Percentiles rank a stretch among this genome's conserved stretches.
Conservation (phyloP, 2,888 invertebrate genomes). For the Rhopalosiphum nymphaeae region DNA sequence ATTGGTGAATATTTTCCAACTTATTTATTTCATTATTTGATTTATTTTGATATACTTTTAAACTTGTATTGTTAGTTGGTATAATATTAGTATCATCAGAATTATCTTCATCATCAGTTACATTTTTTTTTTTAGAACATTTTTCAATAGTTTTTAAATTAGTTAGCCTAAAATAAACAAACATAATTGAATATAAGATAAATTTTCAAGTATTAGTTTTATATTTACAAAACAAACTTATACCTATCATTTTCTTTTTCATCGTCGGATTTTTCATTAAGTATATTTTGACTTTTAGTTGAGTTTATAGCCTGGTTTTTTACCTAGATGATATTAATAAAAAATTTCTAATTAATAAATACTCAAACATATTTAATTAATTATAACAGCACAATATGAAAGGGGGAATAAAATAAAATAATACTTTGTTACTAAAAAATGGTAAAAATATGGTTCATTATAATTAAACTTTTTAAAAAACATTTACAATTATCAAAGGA, state of each 20-base stretch:
- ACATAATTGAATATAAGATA: background rate
- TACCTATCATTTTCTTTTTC: slow-evolving; percentile 57
- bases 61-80: background rate
- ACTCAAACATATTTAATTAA: background rate
- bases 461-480: background rate
- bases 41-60: background rate
- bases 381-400: background rate
- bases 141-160: slow-evolving; percentile 7
- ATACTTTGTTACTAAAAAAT: background rate
- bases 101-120: background rate
- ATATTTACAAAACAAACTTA: background rate
- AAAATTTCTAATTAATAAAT: background rate
- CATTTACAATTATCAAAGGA: background rate
- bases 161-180: slow-evolving; percentile 32
- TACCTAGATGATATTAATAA: background rate
- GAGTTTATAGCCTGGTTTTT: background rate
- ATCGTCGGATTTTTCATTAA: slow-evolving; percentile 45
- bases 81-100: background rate
- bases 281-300: background rate
- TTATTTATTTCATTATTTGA: background rate
- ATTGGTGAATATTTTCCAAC: background rate
- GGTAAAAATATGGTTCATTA: background rate
- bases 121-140: background rate
- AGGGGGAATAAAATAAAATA: background rate
- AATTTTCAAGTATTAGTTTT: background rate